These are phyloP conservation scores for Notodonta ziczac DNA, from an alignment of 2,888 invertebrate species.

Conservation along the genomic window DNA sequence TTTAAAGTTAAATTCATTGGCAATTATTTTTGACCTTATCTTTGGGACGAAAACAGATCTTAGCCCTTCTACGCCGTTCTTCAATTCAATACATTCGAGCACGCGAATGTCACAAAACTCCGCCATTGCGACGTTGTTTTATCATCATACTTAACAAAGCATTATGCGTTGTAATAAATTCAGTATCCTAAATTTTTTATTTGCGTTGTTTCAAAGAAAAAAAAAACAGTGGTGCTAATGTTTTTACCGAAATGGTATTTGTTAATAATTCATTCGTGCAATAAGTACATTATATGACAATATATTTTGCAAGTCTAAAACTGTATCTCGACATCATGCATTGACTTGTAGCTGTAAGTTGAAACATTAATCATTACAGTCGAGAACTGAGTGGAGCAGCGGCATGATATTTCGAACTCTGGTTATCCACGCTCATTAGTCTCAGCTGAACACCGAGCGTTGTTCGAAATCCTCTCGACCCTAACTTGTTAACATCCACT, in stretches of 20 bases:
- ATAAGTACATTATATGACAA: slow-evolving; percentile 7
- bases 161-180: slow-evolving; percentile 13
- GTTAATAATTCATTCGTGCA: not conserved
- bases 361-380: slow-evolving; percentile 9
- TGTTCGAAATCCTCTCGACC: slow-evolving; percentile 15
- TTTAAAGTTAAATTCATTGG: not conserved
- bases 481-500: slow-evolving; percentile 10
- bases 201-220: slow-evolving; percentile 21
- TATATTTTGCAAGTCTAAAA: slow-evolving; percentile 8
- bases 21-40: slow-evolving; percentile 17
- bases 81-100: slow-evolving; percentile 25
- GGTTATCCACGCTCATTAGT: slow-evolving; percentile 9
- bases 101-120: slow-evolving; percentile 33
- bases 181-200: slow-evolving; percentile 10
- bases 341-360: slow-evolving; percentile 3
- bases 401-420: slow-evolving; percentile 9
- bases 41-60: slow-evolving; percentile 10
- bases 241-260: not conserved
- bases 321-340: slow-evolving; percentile 11
- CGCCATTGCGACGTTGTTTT: slow-evolving; percentile 21
- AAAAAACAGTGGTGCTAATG: slow-evolving; percentile 4
- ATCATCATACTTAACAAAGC: slow-evolving; percentile 17
- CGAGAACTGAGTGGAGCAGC: slow-evolving; percentile 1
- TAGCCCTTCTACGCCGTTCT: slow-evolving; percentile 18
- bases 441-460: slow-evolving; percentile 5